A percentile compares a stretch with the other conserved stretches of the same genome.
phyloP scores from a whole-genome alignment of 2,113 vertebrate genomes.

The Phrynosoma blainvillii region DNA sequence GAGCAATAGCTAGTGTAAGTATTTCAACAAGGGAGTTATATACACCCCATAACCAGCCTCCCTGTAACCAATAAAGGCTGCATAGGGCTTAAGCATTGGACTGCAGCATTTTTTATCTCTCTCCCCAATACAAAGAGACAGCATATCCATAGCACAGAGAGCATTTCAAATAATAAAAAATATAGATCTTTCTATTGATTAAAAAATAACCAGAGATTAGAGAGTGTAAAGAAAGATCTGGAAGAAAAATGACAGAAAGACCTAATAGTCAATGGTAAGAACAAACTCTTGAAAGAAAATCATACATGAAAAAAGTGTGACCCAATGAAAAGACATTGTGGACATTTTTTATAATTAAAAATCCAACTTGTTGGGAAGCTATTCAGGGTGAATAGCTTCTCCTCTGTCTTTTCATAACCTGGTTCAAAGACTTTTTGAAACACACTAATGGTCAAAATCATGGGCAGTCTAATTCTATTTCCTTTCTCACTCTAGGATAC shows the following conservation, averaged over 20 bases:
- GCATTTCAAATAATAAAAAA: conserved; percentile 30
- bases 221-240: conserved; percentile 22
- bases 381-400: not conserved
- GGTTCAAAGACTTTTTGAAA: not conserved
- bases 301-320: not conserved
- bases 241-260: conserved; percentile 5
- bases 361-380: not conserved
- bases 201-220: conserved; percentile 31
- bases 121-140: not conserved
- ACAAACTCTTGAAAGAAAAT: not conserved
- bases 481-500: not conserved
- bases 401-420: not conserved
- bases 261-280: not conserved
- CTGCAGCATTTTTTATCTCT: not conserved
- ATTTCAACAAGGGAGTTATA: too few species aligned
- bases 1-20: too few species aligned
- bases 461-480: not conserved
- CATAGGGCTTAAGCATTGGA: not conserved
- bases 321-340: not conserved
- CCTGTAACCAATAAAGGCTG: too few species aligned
- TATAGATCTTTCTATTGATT: conserved; percentile 38
- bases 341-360: conserved; percentile 20
- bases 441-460: not conserved
- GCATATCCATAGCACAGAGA: not conserved
- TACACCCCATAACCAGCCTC: too few species aligned